Base-by-base conservation (phyloP, 2,888 invertebrate genomes). In the Rhodophaea formosa region DNA sequence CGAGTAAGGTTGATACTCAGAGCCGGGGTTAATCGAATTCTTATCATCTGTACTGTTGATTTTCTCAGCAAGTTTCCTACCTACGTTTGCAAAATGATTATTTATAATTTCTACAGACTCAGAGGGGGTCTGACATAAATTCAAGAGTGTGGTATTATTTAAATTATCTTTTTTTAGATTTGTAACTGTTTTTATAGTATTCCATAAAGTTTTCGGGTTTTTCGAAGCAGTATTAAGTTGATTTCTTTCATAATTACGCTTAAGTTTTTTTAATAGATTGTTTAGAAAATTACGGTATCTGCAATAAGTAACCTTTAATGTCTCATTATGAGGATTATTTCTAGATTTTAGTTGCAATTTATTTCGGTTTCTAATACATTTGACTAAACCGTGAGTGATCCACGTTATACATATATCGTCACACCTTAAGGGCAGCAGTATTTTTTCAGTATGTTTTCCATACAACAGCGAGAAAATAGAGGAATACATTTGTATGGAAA, bases 181-280 rank as follows among this genome's bases (percentile, higher is more conserved):
- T n/a, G 29, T 49, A 49, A 49, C n/a, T 30, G 49, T 16, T 47
- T 51, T 29, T 32, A 47, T 39, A 39, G 16, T 47, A 23, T 49
- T 7, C 56, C 56, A 56, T 15, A 56, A 29, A 7, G 23, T 15
- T 47, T 56, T 56, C 15, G 8, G 44, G 39, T 47, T 46, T 5
- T 46, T 52, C 2, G 15, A 16, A 8, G 51, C 52, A 8, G 8
- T 7, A 7, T 32, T 47, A 3, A 45, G n/a, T 16, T n/a, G 30
- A 16, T 56, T 30, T 47, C 8, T 10, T 14, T 52, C 39, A 44
- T 44, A 49, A 35, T 32, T 14, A 7, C 46, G 44, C n/a, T 46
- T 55, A 1, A 42, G 6, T 56, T 56, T 56, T 46, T 49, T 56
- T n/a, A 49, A n/a, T 1, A 56, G 12, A 47, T 56, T 56, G 29